Evolutionary conservation across 2,113 vertebrate genomes (phyloP), one percentile per base, ranked within the genome.

Genomic region (Misgurnus mizolepis): DNA sequence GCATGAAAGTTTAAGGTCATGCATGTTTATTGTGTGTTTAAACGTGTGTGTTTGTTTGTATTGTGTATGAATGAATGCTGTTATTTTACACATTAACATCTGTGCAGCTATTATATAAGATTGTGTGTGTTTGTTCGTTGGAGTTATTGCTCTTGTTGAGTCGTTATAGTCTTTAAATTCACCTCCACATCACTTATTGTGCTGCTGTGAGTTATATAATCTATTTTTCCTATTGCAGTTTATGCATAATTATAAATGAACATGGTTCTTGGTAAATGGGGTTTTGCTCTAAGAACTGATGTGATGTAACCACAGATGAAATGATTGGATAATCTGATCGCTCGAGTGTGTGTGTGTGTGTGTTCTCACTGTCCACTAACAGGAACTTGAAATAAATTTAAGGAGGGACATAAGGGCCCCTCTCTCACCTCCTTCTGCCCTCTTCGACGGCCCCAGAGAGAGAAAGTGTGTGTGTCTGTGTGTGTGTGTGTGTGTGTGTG

Each of bases 161-260:
- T 56, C 69, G 18, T 4, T 72, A 56, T 15, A 18, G 34, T 50
- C 50, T 15, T 72, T 40, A 71, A 70, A 70, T 71, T 71, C 49
- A 49, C 2, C 49, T 55, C 10, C 39, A 5, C 69, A 27, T 34
- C 45, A 72, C 15, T 56, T 27, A 40, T 71, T 71, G 69, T 55
- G 40, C 50, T 55, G 40, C 34, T 4, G 15, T n/a, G 69, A 55
- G 49, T 72, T 72, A 50, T 50, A 41, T 56, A 72, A 56, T 72
- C 6, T 50, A 11, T 69, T 34, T 69, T 18, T 69, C 34, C 47
- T 39, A 17, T 53, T 72, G 50, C 17, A 3, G 15, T 72, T 72
- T 41, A 56, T 72, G 17, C 50, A 71, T 56, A 53, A 71, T 71
- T 56, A 18, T 56, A 56, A 72, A 56, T 40, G 6, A 72, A 10